A percentile compares a stretch with the other conserved stretches of the same genome.
Evolutionary conservation across 2,888 invertebrate species (phyloP).

Genomic region (Acrobasis repandana): DNA sequence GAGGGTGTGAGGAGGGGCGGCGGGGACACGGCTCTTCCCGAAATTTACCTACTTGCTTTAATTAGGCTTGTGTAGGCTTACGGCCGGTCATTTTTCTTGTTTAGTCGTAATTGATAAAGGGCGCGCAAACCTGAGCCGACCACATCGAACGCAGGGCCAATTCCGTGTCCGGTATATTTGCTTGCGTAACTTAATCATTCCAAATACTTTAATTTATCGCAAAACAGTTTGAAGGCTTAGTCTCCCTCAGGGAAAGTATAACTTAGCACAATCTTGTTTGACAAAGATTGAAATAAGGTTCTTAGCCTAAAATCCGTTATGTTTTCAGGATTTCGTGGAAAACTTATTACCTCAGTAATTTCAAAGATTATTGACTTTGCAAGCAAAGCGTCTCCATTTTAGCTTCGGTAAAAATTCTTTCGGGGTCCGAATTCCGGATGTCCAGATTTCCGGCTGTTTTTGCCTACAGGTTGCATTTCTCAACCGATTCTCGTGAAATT

Average conservation of each 20-base stretch:
- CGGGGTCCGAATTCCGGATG: too few relatives aligned
- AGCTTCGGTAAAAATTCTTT: too few relatives aligned
- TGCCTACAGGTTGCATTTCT: too few relatives aligned
- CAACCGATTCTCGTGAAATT: too few relatives aligned
- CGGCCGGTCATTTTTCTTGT: constrained; percentile 78
- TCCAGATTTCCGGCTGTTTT: too few relatives aligned
- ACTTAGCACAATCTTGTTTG: neutral
- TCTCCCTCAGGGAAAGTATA: constrained; percentile 1
- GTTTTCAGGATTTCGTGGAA: neutral
- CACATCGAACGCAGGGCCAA: constrained; percentile 50
- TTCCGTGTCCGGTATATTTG: constrained; percentile 12
- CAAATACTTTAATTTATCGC: constrained; percentile 2
- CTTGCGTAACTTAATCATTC: constrained; percentile 11
- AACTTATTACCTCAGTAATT: too few relatives aligned
- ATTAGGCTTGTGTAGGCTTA: constrained; percentile 76
- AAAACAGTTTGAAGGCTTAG: neutral
- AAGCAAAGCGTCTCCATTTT: too few relatives aligned
- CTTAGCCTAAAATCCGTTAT: neutral
- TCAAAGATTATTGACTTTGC: too few relatives aligned
- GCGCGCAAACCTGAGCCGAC: constrained; percentile 50
- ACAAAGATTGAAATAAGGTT: neutral
- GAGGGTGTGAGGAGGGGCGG: constrained; percentile 37
- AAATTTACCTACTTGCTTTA: constrained; percentile 79
- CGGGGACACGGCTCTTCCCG: constrained; percentile 56
- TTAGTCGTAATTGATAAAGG: constrained; percentile 80